Conservation (phyloP, 2,113 vertebrate genomes). For the Rafetus swinhoei region DNA sequence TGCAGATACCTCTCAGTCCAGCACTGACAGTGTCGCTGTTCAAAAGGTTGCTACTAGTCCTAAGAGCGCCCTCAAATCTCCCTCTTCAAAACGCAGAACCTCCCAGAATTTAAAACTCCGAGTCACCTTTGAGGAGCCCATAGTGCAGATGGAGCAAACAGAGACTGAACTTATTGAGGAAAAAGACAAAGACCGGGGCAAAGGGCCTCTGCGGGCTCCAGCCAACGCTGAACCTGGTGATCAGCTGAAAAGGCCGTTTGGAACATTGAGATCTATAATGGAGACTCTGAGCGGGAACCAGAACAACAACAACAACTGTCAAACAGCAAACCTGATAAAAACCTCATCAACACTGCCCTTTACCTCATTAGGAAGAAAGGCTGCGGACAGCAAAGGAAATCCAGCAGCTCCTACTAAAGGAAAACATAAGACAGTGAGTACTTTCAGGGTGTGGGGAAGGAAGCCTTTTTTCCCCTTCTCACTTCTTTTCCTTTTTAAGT, state of each 20-base stretch:
- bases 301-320: constrained; percentile 91
- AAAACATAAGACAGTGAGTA: constrained; percentile 89
- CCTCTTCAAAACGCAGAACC: constrained; percentile 93
- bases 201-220: constrained; percentile 63
- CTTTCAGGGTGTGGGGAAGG: constrained; percentile 57
- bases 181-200: constrained; percentile 83
- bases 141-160: constrained; percentile 87
- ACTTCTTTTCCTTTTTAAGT: background rate
- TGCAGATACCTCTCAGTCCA: constrained; percentile 66
- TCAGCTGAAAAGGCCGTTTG: constrained; percentile 88
- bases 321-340: constrained; percentile 76
- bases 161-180: constrained; percentile 81
- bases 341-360: constrained; percentile 77
- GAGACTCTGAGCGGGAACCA: constrained; percentile 94
- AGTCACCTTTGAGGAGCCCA: constrained; percentile 97
- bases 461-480: background rate
- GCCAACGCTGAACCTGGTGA: constrained; percentile 68
- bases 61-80: constrained; percentile 98
- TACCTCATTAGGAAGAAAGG: constrained; percentile 87
- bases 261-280: constrained; percentile 96
- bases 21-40: constrained; percentile 64
- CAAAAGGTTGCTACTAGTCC: constrained; percentile 92
- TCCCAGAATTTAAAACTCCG: constrained; percentile 94
- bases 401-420: constrained; percentile 79
- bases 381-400: constrained; percentile 82